These are phyloP conservation scores for Marronus borbonicus DNA, from an alignment of 2,888 invertebrate species.

Conservation along the genomic window DNA sequence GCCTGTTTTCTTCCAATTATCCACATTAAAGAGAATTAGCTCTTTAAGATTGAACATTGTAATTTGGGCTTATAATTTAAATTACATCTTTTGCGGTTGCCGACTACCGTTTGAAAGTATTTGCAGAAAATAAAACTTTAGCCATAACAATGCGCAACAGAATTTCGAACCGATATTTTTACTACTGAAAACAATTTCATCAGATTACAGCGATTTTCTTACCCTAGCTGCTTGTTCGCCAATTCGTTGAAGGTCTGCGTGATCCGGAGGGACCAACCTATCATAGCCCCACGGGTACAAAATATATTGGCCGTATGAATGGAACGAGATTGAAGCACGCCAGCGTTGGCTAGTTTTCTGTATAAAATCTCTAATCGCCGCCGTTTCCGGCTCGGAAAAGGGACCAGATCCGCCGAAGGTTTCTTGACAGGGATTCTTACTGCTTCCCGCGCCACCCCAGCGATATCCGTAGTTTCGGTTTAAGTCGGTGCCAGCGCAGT, in stretches of 20 bases:
- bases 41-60: no score
- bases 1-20: no score
- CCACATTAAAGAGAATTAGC: no score
- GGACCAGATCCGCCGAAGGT: constrained; percentile 84
- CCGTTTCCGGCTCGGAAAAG: constrained; percentile 91
- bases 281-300: constrained; percentile 92
- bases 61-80: no score
- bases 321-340: constrained; percentile 84
- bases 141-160: no score
- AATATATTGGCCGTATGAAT: constrained; percentile 90
- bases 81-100: no score
- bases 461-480: constrained; percentile 90
- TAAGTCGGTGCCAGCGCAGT: constrained; percentile 84
- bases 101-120: no score
- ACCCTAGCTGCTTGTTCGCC: constrained; percentile 81
- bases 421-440: constrained; percentile 86
- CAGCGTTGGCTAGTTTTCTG: constrained; percentile 72
- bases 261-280: constrained; percentile 79
- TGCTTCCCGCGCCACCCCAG: constrained; percentile 91
- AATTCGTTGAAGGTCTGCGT: constrained; percentile 79
- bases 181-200: no score
- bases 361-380: constrained; percentile 76
- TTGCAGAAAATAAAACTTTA: no score
- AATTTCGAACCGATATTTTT: no score
- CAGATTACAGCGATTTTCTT: constrained; percentile 52